phyloP scores from a whole-genome alignment of 2,797 vertebrate genomes.

The Paramormyrops hopkinsi region DNA sequence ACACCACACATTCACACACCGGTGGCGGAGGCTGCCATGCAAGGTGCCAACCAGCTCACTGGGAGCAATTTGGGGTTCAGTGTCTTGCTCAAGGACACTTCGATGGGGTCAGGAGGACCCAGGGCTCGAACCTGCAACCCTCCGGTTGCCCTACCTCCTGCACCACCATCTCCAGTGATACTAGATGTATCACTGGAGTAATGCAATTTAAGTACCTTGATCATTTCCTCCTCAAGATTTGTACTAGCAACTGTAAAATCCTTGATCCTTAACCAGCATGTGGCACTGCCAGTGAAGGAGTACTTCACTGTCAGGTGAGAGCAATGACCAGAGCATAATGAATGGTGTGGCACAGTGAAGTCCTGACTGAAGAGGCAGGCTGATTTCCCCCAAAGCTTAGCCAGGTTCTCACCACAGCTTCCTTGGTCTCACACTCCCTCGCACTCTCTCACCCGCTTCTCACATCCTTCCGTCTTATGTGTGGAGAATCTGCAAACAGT shows the following conservation, averaged over 20 bases:
- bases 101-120: too few species aligned
- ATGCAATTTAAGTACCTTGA: background rate
- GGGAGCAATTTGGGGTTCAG: too few species aligned
- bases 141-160: too few species aligned
- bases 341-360: background rate
- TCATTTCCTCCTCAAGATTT: background rate
- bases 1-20: too few species aligned
- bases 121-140: too few species aligned
- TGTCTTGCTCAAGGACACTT: too few species aligned
- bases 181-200: background rate
- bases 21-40: too few species aligned
- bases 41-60: too few species aligned
- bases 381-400: background rate
- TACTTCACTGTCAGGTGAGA: background rate
- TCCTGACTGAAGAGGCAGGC: background rate
- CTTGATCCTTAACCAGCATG: background rate
- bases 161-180: too few species aligned
- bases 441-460: background rate
- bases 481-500: background rate
- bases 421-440: background rate
- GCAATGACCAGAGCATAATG: background rate
- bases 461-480: background rate
- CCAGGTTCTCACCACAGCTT: background rate
- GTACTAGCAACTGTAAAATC: background rate
- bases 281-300: background rate